Base-by-base conservation (phyloP, 2,113 vertebrate species). In the Dunckerocampus dactyliophorus region DNA sequence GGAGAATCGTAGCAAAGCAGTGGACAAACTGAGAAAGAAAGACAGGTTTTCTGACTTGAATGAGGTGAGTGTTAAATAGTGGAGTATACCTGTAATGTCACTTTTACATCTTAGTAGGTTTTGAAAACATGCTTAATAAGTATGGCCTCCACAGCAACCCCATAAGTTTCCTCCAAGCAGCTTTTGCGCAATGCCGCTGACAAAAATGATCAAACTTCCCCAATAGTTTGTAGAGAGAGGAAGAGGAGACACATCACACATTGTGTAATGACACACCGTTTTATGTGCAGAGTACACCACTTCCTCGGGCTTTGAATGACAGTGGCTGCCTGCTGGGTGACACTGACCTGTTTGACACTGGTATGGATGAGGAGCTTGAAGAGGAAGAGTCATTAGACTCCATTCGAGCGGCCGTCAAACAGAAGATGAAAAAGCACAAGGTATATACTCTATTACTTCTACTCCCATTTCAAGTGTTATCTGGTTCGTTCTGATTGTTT, bases 311-410 rank as follows among this genome's bases (percentile, higher is more conserved):
- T 20, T 69, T 93, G 50, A 92, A 95, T 60, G 96, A 98, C 79
- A 99, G 97, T 21, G 95, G 96, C 0, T 98, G 92, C 85, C 90
- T 87, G 28, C 91, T 97, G 45, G 85, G 87, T 20, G 92, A 98
- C 83, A 91, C 90, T 24, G 96, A 99, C 2, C 91, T 99, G 63
- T 99, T 94, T 82, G 94, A 98, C 59, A 69, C 83, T 0, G 89
- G 88, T 20, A 68, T 86, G 57, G 73, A 91, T 24, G 89, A 91
- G 2, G 92, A 93, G 39, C 92, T 92, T 5, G 92, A 92, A 67
- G 93, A 90, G 14, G 93, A 89, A 55, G 89, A 95, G 72, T 99
- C 95, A 0, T 66, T 98, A 51, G 92, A 95, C 34, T 92, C 91
- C 10, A 97, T 97, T 63, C 74, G 93, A 75, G 88, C 91, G 0